A percentile compares a stretch with the other conserved stretches of the same genome.
Evolutionary conservation across 2,797 vertebrate genomes (phyloP).

Genomic region (Lacerta agilis): DNA sequence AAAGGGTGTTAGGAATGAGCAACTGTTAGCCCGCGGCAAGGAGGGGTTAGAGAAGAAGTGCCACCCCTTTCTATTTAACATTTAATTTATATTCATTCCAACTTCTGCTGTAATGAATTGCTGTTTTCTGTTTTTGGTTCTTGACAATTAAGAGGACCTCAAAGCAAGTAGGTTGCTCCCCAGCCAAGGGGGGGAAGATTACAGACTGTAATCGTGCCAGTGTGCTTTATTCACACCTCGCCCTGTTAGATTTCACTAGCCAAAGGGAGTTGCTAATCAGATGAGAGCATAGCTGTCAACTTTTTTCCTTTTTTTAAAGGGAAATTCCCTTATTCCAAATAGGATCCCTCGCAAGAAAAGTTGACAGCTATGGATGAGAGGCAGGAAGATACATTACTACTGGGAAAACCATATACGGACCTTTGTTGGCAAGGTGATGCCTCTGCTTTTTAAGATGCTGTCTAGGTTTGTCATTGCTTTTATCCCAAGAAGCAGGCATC

Average conservation of each 20-base stretch:
- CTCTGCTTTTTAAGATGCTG: too few species aligned
- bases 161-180: background rate
- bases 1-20: constrained; percentile 47
- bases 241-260: background rate
- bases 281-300: too few species aligned
- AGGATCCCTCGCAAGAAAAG: too few species aligned
- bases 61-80: background rate
- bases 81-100: background rate
- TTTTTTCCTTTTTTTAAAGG: too few species aligned
- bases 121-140: background rate
- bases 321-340: too few species aligned
- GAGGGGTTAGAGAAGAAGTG: background rate
- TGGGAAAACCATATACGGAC: too few species aligned
- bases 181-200: background rate
- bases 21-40: background rate
- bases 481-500: too few species aligned
- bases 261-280: background rate
- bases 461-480: too few species aligned
- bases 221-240: background rate
- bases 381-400: background rate
- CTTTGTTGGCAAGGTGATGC: too few species aligned
- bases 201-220: background rate
- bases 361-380: too few species aligned
- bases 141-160: background rate
- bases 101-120: background rate